phyloP scores from a whole-genome alignment of 2,888 invertebrate genomes.

The Cyaniris semiargus region DNA sequence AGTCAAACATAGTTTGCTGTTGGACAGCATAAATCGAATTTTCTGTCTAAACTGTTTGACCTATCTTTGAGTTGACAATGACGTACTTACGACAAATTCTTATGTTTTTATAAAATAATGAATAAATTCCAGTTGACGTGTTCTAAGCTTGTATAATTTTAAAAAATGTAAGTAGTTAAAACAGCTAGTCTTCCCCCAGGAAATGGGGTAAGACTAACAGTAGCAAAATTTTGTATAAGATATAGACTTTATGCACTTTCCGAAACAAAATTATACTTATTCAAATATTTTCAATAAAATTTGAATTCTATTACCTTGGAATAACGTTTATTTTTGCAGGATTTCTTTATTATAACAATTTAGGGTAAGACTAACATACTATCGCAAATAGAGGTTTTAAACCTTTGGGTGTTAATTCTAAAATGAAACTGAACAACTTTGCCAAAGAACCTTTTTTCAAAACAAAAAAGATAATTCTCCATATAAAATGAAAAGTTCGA shows the following conservation, averaged over 20 bases:
- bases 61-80: background rate
- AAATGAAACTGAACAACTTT: no score
- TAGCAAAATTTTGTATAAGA: background rate
- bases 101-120: background rate
- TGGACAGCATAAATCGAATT: background rate
- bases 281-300: background rate
- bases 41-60: background rate
- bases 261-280: background rate
- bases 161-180: background rate
- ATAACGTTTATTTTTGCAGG: background rate
- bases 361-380: background rate
- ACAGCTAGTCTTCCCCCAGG: background rate
- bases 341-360: background rate
- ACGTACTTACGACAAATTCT: background rate
- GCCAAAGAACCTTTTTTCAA: no score
- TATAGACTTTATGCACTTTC: background rate
- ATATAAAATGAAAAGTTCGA: no score
- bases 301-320: background rate
- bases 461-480: no score
- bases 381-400: background rate
- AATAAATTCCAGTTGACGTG: background rate
- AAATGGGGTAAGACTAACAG: background rate
- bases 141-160: background rate
- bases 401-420: background rate
- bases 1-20: background rate